phyloP scores from a whole-genome alignment of 2,113 vertebrate genomes.

The Picathartes gymnocephalus region DNA sequence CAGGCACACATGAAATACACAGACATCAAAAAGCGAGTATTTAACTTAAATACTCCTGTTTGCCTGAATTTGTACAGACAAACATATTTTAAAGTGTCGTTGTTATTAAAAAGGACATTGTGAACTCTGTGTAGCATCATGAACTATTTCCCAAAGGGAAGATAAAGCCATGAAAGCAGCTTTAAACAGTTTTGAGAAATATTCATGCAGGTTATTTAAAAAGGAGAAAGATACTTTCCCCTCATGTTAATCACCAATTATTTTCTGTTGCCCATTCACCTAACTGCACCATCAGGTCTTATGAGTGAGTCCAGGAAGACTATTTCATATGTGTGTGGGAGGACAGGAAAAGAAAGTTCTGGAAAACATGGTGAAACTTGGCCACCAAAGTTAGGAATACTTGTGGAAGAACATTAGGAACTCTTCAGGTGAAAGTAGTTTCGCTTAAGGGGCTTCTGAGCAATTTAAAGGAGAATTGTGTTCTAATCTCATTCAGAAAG shows the following conservation, averaged over 20 bases:
- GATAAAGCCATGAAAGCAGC: not conserved
- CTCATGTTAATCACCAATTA: not conserved
- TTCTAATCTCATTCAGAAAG: not conserved
- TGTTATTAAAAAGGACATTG: not conserved
- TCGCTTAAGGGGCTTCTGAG: not conserved
- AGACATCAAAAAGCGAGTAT: not conserved
- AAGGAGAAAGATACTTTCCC: not conserved
- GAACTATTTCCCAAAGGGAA: not conserved
- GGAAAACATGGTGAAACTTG: not conserved
- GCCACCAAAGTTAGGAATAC: not conserved
- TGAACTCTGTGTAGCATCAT: not conserved
- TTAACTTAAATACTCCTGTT: not conserved
- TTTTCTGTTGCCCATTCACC: not conserved
- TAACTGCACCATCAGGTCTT: not conserved
- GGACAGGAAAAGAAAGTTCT: not conserved
- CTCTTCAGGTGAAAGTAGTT: not conserved
- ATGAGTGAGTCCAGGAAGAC: not conserved
- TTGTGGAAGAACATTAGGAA: not conserved
- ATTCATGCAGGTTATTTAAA: not conserved
- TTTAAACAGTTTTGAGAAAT: not conserved
- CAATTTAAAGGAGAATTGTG: not conserved
- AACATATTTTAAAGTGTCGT: not conserved
- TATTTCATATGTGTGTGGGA: not conserved
- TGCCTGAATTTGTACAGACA: not conserved
- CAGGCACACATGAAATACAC: not conserved